Evolutionary conservation across 2,888 invertebrate genomes (phyloP), one percentile per base, ranked within the genome.

Genomic region (Callinectes sapidus): DNA sequence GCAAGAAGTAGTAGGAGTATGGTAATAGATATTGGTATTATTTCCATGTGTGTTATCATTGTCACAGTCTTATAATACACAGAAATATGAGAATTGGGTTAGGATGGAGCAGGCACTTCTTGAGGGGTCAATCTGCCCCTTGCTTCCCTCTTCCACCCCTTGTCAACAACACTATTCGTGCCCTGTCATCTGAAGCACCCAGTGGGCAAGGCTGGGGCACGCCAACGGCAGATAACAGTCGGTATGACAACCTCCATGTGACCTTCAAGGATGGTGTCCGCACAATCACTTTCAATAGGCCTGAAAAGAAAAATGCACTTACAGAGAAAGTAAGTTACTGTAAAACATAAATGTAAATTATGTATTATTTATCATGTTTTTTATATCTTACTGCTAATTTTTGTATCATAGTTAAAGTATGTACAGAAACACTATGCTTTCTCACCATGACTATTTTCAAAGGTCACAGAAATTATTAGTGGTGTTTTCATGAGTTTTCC

Each of bases 231-330:
- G 88, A 91, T 66, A 91, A 48, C 54, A 28, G 28, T 77, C 87
- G 35, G 14, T 93, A 94, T 91, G 91, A 91, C 28, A 95, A 95
- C 14, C 90, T 95, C 77, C 90, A 86, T 1, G 95, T 95, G 23
- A 95, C 96, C 87, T 95, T 96, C 94, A 95, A 96, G 93, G 96
- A 96, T 93, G 96, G 97, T 92, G 96, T 97, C 18, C 96, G 96
- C 66, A 96, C 97, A 48, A 96, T 98, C 39, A 96, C 96, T 95
- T 96, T 98, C 81, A 97, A 98, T 95, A 97, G 98, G 95, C 98
- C 98, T 0, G 95, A 96, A 2, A 98, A 97, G 95, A 98, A 97
- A 95, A 99, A 99, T 96, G 98, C 98, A 0, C 95, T 98, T 0
- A 97, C 97, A 90, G 90, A 94, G 10, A 95, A 96, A 95, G 96